Evolutionary conservation across 2,888 invertebrate genomes (phyloP).

Genomic region (Microctonus aethiopoides): DNA sequence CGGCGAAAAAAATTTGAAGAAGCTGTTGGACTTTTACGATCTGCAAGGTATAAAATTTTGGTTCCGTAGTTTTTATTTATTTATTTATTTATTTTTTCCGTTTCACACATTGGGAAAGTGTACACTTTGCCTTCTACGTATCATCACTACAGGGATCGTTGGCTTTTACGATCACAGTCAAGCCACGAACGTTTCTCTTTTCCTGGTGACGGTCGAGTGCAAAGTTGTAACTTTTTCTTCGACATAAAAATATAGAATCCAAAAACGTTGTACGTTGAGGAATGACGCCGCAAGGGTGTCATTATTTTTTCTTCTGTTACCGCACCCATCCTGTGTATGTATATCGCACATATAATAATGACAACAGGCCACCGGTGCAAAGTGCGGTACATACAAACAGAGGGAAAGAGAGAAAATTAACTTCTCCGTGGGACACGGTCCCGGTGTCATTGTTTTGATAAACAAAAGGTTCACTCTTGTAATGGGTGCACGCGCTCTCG

Average conservation of each 20-base stretch:
- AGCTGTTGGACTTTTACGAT: slow-evolving; percentile 84
- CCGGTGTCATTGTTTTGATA: slow-evolving; percentile 46
- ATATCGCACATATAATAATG: slow-evolving; percentile 46
- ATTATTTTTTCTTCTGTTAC: slow-evolving; percentile 17
- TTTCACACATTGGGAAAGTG: neutral
- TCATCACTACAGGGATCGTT: neutral
- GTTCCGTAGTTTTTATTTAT: neutral
- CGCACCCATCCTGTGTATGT: neutral
- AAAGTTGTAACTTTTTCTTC: slow-evolving; percentile 33
- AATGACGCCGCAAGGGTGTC: too few species aligned
- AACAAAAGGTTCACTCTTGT: slow-evolving; percentile 45
- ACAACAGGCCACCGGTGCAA: slow-evolving; percentile 41
- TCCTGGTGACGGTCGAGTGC: slow-evolving; percentile 28
- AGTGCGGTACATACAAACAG: slow-evolving; percentile 41
- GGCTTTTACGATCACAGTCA: neutral
- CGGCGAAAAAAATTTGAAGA: slow-evolving; percentile 78
- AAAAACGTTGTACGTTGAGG: too few species aligned
- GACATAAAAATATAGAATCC: slow-evolving; percentile 17
- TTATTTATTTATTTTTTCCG: too few species aligned
- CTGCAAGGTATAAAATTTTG: slow-evolving; percentile 73
- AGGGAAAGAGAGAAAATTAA: slow-evolving; percentile 41
- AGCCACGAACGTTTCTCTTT: neutral
- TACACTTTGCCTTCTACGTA: neutral
- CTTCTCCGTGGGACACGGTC: slow-evolving; percentile 33
- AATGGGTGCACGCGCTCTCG: slow-evolving; percentile 33